phyloP scores from a whole-genome alignment of 2,888 invertebrate species.

The Apodemia mormo region DNA sequence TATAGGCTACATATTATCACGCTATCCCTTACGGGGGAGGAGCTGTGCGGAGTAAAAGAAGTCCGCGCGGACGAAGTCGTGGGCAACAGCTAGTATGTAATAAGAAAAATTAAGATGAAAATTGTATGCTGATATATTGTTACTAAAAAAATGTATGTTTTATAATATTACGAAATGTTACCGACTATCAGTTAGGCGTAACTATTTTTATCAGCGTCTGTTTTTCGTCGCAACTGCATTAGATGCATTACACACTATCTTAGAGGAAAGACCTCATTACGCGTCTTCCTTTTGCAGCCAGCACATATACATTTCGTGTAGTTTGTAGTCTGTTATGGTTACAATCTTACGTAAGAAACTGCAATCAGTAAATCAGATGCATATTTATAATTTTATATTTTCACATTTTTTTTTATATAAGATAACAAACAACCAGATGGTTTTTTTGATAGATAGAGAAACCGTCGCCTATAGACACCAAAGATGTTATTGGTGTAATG shows the following conservation, averaged over 20 bases:
- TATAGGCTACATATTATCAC: too few relatives aligned
- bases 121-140: too few relatives aligned
- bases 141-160: not conserved
- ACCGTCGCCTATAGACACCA: too few relatives aligned
- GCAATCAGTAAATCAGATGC: not conserved
- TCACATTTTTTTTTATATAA: not conserved
- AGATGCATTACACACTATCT: slow-evolving; percentile 17
- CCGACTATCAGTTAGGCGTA: not conserved
- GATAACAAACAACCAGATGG: too few relatives aligned
- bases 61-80: too few relatives aligned
- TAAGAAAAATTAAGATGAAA: too few relatives aligned
- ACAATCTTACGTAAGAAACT: not conserved
- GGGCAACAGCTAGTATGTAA: too few relatives aligned
- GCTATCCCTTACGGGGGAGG: too few relatives aligned
- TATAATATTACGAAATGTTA: not conserved
- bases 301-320: not conserved
- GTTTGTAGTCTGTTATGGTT: not conserved
- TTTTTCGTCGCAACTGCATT: slow-evolving; percentile 10
- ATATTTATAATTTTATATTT: not conserved
- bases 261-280: slow-evolving; percentile 10
- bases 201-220: not conserved
- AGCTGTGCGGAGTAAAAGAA: too few relatives aligned
- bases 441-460: too few relatives aligned
- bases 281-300: slow-evolving; percentile 1
- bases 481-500: too few relatives aligned